Evolutionary conservation across 1,140 invertebrate species (phyloP).

Genomic region (Belonocnema kinseyi): DNA sequence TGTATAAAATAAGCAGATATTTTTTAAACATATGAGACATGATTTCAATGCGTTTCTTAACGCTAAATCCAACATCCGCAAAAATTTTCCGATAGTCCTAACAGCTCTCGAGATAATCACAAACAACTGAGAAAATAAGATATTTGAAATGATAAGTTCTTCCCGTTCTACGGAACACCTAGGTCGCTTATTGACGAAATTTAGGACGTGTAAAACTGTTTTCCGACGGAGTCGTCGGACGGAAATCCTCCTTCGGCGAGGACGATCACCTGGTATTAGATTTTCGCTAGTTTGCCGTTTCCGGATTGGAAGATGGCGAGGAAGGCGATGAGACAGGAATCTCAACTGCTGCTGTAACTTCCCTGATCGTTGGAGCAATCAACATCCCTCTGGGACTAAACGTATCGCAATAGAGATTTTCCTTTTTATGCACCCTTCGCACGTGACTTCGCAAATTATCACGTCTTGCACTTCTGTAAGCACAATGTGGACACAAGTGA

Average conservation of each 20-base stretch:
- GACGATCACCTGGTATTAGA: conserved; percentile 30
- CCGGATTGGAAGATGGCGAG: conserved; percentile 49
- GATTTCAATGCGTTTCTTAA: no score
- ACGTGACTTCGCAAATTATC: conserved; percentile 78
- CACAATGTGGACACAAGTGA: conserved; percentile 77
- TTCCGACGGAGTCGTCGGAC: conserved; percentile 16
- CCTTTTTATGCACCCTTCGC: conserved; percentile 78
- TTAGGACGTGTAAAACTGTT: conserved; percentile 63
- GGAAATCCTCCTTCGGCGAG: conserved; percentile 4
- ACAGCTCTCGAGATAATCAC: no score
- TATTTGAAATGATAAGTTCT: not conserved
- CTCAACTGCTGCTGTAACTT: conserved; percentile 45
- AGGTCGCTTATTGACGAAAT: conserved; percentile 64
- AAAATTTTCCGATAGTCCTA: no score
- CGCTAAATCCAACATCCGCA: no score
- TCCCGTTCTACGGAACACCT: conserved; percentile 34
- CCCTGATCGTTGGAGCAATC: conserved; percentile 61
- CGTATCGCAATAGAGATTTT: conserved; percentile 76
- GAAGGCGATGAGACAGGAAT: conserved; percentile 63
- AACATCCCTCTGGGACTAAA: conserved; percentile 76
- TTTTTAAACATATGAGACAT: no score
- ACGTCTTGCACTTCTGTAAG: conserved; percentile 77
- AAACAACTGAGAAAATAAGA: not conserved
- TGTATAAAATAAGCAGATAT: no score
- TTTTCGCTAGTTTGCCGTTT: conserved; percentile 49